Conservation (phyloP, 2,113 vertebrate species). For the Miniopterus natalensis region DNA sequence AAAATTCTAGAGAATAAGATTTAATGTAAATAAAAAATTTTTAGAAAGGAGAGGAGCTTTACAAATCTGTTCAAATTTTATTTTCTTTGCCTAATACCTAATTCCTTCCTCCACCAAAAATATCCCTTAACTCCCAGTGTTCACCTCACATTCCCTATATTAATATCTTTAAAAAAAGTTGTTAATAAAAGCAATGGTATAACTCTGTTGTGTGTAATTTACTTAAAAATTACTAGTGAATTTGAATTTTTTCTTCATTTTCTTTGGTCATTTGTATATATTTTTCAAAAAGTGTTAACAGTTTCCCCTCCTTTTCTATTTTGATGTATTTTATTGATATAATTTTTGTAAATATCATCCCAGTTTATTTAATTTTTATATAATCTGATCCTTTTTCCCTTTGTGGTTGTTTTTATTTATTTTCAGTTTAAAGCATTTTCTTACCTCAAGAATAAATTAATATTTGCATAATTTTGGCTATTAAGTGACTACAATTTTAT, state of each 20-base stretch:
- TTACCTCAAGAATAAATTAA: background rate
- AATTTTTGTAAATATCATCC: background rate
- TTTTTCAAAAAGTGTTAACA: background rate
- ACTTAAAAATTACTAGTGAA: background rate
- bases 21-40: slow-evolving; percentile 21
- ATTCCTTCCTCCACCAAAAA: background rate
- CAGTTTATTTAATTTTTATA: slow-evolving; percentile 19
- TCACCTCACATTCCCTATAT: background rate
- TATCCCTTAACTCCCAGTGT: background rate
- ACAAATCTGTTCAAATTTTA: slow-evolving; percentile 37
- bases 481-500: slow-evolving; percentile 28
- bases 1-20: background rate
- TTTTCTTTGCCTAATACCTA: background rate
- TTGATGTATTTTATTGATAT: background rate
- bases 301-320: background rate
- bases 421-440: background rate
- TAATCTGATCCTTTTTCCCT: background rate
- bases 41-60: background rate
- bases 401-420: slow-evolving; percentile 27
- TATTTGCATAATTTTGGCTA: slow-evolving; percentile 16
- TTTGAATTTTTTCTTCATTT: slow-evolving; percentile 9
- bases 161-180: background rate
- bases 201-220: background rate
- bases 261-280: background rate
- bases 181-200: background rate